Base-by-base conservation (phyloP, 35 echinoderm and acorn worm genomes). In the Diadema setosum region DNA sequence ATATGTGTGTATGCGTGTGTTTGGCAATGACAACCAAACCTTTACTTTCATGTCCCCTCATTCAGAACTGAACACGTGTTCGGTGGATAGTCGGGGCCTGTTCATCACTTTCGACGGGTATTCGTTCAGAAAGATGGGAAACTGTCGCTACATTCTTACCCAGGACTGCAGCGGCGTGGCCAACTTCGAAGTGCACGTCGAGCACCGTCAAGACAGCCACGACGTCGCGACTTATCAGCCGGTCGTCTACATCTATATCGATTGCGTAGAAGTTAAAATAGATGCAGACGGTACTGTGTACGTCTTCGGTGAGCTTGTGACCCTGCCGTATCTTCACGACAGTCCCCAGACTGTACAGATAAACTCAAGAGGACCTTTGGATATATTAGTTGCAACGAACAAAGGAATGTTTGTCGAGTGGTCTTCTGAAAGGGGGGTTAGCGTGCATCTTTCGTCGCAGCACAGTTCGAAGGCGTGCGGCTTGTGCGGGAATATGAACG, bases 401-500 rank as follows among this genome's bases (percentile, higher is more conserved):
- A 64, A 41, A 32, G 92, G 92, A 20, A 74, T 94, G 26, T 65
- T 50, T 7, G 55, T 94, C 26, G 27, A 42, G 16, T 94, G 92
- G 92, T 85, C 82, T 18, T 55, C 42, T 50, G 3, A 59, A 26
- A 57, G 39, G 17, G 70, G 46, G 18, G 73, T 94, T 2, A 35
- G 27, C 20, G 29, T 94, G 25, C 15, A 25, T 40, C 75, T 85
- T 24, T 81, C 92, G 0, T 35, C 27, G 8, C 44, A 37, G 14
- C 87, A 85, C 26, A 31, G 82, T 14, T 55, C 69, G 20, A 39
- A 65, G 16, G 27, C 90, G 65, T 75, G 48, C 17, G 92, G 92
- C 5, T 46, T 94, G 18, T 94, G 92, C 30, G 92, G 92, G 2
- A 90, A 94, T 34, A 89, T 94, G 82, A 90, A 94, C 64, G 82